Conservation (phyloP, 37 sponge, comb jelly and placozoan genomes). For the Eunapius fragilis region DNA sequence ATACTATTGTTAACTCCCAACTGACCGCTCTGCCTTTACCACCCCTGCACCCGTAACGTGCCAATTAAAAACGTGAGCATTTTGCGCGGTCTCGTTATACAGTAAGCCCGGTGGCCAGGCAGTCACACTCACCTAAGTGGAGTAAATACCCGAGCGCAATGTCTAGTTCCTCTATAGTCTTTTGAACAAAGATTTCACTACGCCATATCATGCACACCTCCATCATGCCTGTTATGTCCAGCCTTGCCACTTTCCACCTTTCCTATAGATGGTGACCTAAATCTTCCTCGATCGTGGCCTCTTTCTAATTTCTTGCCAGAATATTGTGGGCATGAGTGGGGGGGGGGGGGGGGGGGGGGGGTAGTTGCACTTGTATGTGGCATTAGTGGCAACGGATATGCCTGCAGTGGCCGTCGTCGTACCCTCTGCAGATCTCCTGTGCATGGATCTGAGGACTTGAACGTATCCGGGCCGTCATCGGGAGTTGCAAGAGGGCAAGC, state of each 20-base stretch:
- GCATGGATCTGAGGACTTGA: background rate
- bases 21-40: background rate
- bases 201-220: too few relatives aligned
- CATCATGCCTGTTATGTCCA: background rate
- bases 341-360: too few relatives aligned
- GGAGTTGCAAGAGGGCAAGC: background rate
- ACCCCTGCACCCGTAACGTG: background rate
- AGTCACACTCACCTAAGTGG: too few relatives aligned
- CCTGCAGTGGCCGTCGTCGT: constrained; percentile 19
- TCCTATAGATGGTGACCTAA: background rate
- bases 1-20: background rate
- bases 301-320: background rate
- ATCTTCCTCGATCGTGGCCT: background rate
- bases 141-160: too few relatives aligned
- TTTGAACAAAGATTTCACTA: background rate
- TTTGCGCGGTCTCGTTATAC: too few relatives aligned
- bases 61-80: too few relatives aligned
- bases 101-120: too few relatives aligned
- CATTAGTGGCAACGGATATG: constrained; percentile 2
- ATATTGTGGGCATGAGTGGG: background rate
- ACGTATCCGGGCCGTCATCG: background rate
- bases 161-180: background rate
- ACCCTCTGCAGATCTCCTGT: constrained; percentile 18
- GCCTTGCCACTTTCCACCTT: background rate
- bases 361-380: background rate